Base-by-base conservation (phyloP, 2,797 vertebrate genomes). In the Diplodus puntazzo region DNA sequence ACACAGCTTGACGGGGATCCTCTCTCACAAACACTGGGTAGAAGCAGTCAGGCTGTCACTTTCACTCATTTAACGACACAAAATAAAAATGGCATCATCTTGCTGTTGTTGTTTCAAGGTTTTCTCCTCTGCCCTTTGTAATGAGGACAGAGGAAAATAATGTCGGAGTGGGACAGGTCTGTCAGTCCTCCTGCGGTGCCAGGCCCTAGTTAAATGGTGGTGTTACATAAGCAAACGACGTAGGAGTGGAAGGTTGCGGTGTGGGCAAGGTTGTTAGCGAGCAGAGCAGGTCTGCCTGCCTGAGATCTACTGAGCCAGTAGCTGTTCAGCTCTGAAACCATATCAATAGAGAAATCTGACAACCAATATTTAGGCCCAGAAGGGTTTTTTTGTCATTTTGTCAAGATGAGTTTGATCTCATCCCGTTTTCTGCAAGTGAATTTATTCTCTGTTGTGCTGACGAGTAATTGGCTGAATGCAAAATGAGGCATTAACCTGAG, bases 171-270 rank as follows among this genome's bases (percentile, higher is more conserved):
- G 46, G 67, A 74, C 75, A 59, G 74, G 49, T 71, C 61, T 54
- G 64, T 61, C 80, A 73, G 55, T 66, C 34, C 55, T 71, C 63
- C 66, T 69, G 80, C 73, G 58, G 66, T 30, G 42, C 60, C 11
- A 14, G 42, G 77, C 73, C 55, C 50, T 54, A 34, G 63, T 74
- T 77, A 75, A 88, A 77, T 49, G 21, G 5, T 5, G 7, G 25
- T 34, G 81, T 90, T 93, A 87, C 6, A 67, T 88, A 89, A 90
- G 65, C 59, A 58, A 70, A 21, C 0, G 13, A 69, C 2, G 50
- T 80, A 66, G 79, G 84, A 83, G 80, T 62, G 72, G 83, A 80
- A 77, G 85, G 81, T 89, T 87, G 55, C 54, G 13, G 77, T 45
- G 48, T 86, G 88, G 78, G 48, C 59, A 73, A 69, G 49, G 77